Base-by-base conservation (phyloP, 2,113 vertebrate species). In the Henicopernis longicauda region DNA sequence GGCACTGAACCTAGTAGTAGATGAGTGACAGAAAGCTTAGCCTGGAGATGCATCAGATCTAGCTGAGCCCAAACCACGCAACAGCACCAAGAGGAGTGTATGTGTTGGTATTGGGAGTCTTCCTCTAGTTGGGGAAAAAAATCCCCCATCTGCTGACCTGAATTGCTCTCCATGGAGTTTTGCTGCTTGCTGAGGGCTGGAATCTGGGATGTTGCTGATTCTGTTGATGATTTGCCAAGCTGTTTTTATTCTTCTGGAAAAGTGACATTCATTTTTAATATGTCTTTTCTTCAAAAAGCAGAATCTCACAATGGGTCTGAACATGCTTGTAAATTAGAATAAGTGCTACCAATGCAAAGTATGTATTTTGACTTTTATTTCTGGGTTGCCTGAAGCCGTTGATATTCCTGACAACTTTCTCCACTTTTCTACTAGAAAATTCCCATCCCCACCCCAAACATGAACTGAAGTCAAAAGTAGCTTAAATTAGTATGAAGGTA, bases 81-180 rank as follows among this genome's bases (percentile, higher is more conserved):
- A 27, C 11, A 66, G 10, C 18, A 61, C 8, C 6, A 29, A 42
- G 16, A 70, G 5, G 7, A 49, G 6, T 69, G 34, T 34, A 29
- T 70, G 14, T 34, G 20, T 38, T 54, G 5, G 7, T 32, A 34
- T 2, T 25, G 4, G 6, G 6, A 62, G 6, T 52, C 16, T 79
- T 79, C 12, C 13, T 57, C 21, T 32, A 42, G 3, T 2, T 66
- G 22, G 20, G 34, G 13, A 42, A 76, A 61, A 65, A 85, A 29
- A 12, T 20, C 21, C 16, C 3, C 1, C 0, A 16, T 31, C 15
- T 77, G 18, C 8, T 34, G 12, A 55, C 10, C 8, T 45, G 25
- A 50, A 21, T 42, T 70, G 8, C 31, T 52, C 11, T 22, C 47
- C 32, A 62, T 10, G 6, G 12, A 62, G 6, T 36, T 71, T 71